Conservation (phyloP, 2,113 vertebrate genomes). For the Cyphomyrus discorhynchus region DNA sequence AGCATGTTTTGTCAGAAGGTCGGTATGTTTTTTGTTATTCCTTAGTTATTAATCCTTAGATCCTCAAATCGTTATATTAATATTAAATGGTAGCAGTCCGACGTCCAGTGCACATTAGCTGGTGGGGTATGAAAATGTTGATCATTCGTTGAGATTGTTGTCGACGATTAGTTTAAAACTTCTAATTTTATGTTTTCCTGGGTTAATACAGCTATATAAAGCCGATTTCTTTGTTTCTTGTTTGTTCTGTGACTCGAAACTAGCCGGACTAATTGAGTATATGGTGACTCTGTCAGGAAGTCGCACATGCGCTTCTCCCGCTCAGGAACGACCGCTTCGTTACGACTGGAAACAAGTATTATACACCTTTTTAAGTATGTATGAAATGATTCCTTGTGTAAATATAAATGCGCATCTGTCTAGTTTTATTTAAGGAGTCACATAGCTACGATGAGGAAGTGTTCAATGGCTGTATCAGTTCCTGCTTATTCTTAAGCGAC, state of each 20-base stretch:
- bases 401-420: not conserved
- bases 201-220: not conserved
- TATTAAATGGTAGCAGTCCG: not conserved
- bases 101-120: not conserved
- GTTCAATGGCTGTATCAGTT: not conserved
- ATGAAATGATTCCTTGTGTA: not conserved
- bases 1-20: conserved; percentile 5
- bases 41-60: not conserved
- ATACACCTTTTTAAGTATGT: not conserved
- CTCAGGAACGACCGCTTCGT: not conserved
- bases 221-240: not conserved
- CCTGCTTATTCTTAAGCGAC: not conserved
- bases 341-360: not conserved
- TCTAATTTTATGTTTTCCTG: not conserved
- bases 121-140: not conserved
- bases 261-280: not conserved
- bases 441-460: not conserved
- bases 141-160: not conserved
- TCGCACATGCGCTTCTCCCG: not conserved
- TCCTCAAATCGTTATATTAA: not conserved
- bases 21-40: conserved; percentile 3
- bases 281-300: not conserved
- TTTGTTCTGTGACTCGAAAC: not conserved
- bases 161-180: not conserved
- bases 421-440: not conserved